A percentile compares a stretch with the other conserved stretches of the same genome.
Evolutionary conservation across 2,888 invertebrate species (phyloP).

Genomic region (Rhimphoctona megacephalus): DNA sequence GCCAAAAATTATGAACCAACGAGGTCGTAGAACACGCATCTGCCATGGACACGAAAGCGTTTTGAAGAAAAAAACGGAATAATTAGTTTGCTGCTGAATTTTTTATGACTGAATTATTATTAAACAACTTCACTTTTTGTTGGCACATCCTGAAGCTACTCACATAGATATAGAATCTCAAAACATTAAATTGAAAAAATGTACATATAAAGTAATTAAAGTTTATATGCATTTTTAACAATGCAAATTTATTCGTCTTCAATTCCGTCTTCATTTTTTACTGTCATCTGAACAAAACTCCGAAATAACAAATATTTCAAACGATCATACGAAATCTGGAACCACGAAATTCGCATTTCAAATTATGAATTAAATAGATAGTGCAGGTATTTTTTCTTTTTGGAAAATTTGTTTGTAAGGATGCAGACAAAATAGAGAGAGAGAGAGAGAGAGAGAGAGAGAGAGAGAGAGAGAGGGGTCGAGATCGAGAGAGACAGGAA

Average conservation of each 20-base stretch:
- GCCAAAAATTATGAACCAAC: constrained; percentile 31
- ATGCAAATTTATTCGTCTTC: neutral
- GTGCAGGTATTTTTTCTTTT: neutral
- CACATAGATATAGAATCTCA: neutral
- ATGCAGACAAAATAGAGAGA: neutral
- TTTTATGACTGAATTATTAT: neutral
- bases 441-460: neutral
- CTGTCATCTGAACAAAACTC: neutral
- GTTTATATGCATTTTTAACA: neutral
- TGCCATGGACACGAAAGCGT: neutral
- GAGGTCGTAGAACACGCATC: constrained; percentile 20
- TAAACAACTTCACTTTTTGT: neutral
- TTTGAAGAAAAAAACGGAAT: neutral
- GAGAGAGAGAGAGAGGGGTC: neutral
- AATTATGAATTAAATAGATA: neutral
- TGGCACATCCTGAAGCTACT: neutral
- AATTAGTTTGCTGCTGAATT: neutral
- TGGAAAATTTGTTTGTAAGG: neutral
- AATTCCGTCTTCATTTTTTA: neutral
- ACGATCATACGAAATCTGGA: neutral
- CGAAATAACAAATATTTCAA: neutral
- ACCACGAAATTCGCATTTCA: neutral
- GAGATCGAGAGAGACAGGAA: neutral
- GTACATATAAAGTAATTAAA: neutral
- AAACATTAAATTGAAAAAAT: neutral